Base-by-base conservation (phyloP, 2,888 invertebrate species). In the Microplitis manilae region DNA sequence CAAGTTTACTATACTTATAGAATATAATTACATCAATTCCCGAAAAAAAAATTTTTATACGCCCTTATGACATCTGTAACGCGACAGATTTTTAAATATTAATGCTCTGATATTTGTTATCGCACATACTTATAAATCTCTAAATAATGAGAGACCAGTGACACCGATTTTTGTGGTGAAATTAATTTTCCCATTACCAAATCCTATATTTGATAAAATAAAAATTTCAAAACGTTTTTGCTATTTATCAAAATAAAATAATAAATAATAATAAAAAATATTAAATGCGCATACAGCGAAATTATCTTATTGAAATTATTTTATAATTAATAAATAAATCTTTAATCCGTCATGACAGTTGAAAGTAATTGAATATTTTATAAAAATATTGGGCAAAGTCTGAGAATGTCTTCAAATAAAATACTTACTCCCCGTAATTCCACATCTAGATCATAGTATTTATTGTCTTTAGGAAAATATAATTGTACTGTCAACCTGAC, bases 351-450 rank as follows among this genome's bases (percentile, higher is more conserved):
- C n/a, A n/a, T 59, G 8, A 13, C 59, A 20, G 20, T 59, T 20
- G 20, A 20, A 17, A 17, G 17, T 17, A 17, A 17, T 17, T 17
- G 17, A 17, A 17, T 17, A 17, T 17, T 17, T 17, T 17, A 1
- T 1, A 17, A 17, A 17, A 17, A 17, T 17, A 17, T 0, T 1
- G 17, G 13, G 13, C 59, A 2, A 59, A 59, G 13, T 13, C 8
- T 13, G 13, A 59, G 59, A 59, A 13, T 59, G 1, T 4, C 8
- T 59, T 59, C 59, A 20, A 20, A 20, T 71, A 15, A 70, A 68
- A 74, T 79, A 90, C 93, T 91, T 93, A 97, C 97, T 85, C 97
- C 97, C 91, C 93, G 92, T 62, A 98, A 91, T 90, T 96, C 95
- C 76, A 97, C 87, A 87, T 96, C 96, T 83, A 96, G 89, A 83